Percentiles rank a stretch among this genome's conserved stretches.
Evolutionary conservation across 2,797 vertebrate genomes (phyloP).

Genomic region (Cottoperca gobio): DNA sequence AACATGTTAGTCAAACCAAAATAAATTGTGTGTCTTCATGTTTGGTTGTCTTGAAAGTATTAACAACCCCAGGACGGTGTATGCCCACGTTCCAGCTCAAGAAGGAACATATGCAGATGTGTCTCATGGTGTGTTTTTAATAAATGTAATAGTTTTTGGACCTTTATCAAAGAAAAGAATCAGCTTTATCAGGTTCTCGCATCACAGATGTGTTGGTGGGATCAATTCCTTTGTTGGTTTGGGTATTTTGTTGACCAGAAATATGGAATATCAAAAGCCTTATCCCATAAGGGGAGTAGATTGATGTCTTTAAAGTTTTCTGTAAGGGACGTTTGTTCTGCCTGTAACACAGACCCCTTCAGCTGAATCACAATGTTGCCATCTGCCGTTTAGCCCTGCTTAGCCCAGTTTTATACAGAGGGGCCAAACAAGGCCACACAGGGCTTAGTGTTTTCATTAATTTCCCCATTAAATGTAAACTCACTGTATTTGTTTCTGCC

Average conservation of each 20-base stretch:
- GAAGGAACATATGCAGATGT: not conserved
- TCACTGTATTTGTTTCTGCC: not conserved
- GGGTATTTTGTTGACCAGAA: not conserved
- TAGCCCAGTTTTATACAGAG: slow-evolving; percentile 68
- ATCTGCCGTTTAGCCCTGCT: slow-evolving; percentile 74
- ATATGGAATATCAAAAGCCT: not conserved
- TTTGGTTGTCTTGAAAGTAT: not conserved
- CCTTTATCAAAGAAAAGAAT: not conserved
- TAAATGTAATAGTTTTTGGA: not conserved
- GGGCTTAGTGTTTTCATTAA: slow-evolving; percentile 49
- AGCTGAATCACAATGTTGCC: slow-evolving; percentile 48
- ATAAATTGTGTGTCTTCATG: too few species aligned
- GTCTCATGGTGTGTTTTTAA: not conserved
- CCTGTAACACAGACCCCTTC: slow-evolving; percentile 13
- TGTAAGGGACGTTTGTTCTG: slow-evolving; percentile 5
- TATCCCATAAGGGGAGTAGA: not conserved
- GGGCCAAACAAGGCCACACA: slow-evolving; percentile 5
- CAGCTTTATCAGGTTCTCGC: too few species aligned
- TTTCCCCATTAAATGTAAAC: not conserved
- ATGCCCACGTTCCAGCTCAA: not conserved
- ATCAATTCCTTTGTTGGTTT: not conserved
- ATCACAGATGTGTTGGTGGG: not conserved
- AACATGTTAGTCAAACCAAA: not conserved
- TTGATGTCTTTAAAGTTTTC: slow-evolving; percentile 1
- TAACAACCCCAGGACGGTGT: not conserved